Percentiles rank a stretch among this genome's conserved stretches.
Conservation (phyloP, 2,797 vertebrate species). For the Rhyacichthys aspro region DNA sequence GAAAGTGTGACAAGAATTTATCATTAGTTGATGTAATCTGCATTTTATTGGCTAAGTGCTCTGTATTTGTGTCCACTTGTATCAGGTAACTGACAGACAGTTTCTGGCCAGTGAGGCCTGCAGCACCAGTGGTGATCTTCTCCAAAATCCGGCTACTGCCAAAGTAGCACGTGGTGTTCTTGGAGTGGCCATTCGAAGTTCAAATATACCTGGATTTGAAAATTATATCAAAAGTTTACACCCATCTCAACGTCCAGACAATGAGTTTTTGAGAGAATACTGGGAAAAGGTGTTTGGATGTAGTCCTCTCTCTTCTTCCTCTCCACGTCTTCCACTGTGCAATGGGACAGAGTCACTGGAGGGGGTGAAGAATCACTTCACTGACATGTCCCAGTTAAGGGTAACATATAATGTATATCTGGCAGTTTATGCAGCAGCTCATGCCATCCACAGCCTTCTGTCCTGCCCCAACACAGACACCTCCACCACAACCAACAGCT, state of each 20-base stretch:
- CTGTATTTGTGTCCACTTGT: background rate
- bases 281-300: conserved; percentile 76
- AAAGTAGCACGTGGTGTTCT: conserved; percentile 71
- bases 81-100: conserved; percentile 70
- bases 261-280: conserved; percentile 66
- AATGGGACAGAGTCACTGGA: conserved; percentile 70
- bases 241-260: conserved; percentile 55
- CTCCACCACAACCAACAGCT: conserved; percentile 11
- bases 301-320: conserved; percentile 19
- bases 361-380: conserved; percentile 56
- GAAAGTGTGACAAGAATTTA: background rate
- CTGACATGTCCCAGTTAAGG: conserved; percentile 70
- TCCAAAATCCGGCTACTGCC: conserved; percentile 49
- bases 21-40: background rate
- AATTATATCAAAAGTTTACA: conserved; percentile 64
- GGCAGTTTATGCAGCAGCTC: conserved; percentile 77
- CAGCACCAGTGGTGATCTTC: conserved; percentile 74
- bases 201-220: conserved; percentile 71
- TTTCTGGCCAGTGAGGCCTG: conserved; percentile 82
- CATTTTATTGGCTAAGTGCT: too few relatives aligned
- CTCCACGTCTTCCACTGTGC: conserved; percentile 49
- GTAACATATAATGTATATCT: conserved; percentile 77
- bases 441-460: conserved; percentile 74
- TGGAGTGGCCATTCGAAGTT: conserved; percentile 78
- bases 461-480: conserved; percentile 49